phyloP scores from a whole-genome alignment of 37 sponge, comb jelly and placozoan genomes.

The Aphrocallistes beatrix region DNA sequence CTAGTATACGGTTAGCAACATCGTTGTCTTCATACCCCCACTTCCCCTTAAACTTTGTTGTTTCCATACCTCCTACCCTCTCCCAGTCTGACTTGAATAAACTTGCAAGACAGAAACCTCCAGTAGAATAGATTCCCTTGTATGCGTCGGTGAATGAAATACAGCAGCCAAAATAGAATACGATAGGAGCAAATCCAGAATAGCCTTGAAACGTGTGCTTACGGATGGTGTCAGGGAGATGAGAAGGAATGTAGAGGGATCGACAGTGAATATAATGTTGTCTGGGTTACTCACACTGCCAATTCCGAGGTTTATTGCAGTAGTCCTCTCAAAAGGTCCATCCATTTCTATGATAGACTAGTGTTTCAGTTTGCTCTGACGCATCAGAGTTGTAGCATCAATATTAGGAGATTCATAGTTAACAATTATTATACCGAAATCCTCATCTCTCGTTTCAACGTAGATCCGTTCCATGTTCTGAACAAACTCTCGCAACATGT shows the following conservation, averaged over 20 bases:
- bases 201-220: conserved; percentile 4
- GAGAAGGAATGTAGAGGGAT: not conserved
- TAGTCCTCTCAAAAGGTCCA: not conserved
- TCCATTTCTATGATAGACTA: not conserved
- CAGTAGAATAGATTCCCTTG: not conserved
- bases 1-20: not conserved
- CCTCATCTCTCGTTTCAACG: not conserved
- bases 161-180: not conserved
- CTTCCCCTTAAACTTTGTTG: not conserved
- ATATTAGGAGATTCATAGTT: not conserved
- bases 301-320: not conserved
- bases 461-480: not conserved
- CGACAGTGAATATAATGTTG: not conserved
- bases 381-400: not conserved
- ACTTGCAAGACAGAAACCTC: not conserved
- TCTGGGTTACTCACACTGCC: not conserved
- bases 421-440: not conserved
- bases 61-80: conserved; percentile 3
- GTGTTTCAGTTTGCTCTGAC: conserved; percentile 4
- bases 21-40: conserved; percentile 19
- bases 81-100: conserved; percentile 21
- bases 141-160: not conserved
- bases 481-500: not conserved
- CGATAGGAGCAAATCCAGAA: not conserved
- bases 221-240: not conserved